A percentile compares a stretch with the other conserved stretches of the same genome.
phyloP scores from a whole-genome alignment of 1,140 invertebrate species.

The Bacillus rossius region DNA sequence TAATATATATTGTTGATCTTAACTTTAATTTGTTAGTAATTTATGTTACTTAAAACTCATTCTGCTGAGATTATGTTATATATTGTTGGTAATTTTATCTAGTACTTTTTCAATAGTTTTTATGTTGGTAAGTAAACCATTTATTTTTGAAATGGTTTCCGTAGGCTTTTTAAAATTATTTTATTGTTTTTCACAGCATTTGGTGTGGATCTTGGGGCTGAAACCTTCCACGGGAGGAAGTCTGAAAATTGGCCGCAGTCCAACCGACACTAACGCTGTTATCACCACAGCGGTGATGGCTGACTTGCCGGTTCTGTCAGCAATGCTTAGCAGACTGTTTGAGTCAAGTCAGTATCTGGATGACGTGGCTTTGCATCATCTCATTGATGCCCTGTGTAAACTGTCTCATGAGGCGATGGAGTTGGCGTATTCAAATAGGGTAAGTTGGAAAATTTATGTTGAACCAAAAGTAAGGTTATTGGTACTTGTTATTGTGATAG shows the following conservation, averaged over 20 bases:
- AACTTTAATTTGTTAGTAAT: too few relatives aligned
- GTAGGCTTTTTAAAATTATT: too few relatives aligned
- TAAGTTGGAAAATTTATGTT: constrained; percentile 38
- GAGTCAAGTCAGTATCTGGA: constrained; percentile 92
- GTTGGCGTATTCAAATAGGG: constrained; percentile 88
- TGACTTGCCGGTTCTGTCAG: constrained; percentile 87
- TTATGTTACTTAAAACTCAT: too few relatives aligned
- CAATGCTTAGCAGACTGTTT: constrained; percentile 89
- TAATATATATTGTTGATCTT: too few relatives aligned
- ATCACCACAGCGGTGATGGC: constrained; percentile 95
- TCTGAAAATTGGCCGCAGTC: constrained; percentile 66
- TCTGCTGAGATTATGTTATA: too few relatives aligned
- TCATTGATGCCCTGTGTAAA: constrained; percentile 96
- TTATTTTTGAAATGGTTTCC: too few relatives aligned
- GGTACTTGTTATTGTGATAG: too few relatives aligned
- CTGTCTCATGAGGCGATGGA: constrained; percentile 97
- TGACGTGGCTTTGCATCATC: constrained; percentile 91
- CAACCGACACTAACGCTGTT: constrained; percentile 79
- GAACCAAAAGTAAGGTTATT: constrained; percentile 1
- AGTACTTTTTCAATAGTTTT: too few relatives aligned
- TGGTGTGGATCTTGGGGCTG: constrained; percentile 96
- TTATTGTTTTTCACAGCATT: constrained; percentile 56
- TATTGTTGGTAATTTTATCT: too few relatives aligned
- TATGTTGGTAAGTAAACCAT: too few relatives aligned
- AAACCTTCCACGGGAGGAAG: constrained; percentile 91